Evolutionary conservation across 2,797 vertebrate genomes (phyloP).

Genomic region (Clarias fuscus): DNA sequence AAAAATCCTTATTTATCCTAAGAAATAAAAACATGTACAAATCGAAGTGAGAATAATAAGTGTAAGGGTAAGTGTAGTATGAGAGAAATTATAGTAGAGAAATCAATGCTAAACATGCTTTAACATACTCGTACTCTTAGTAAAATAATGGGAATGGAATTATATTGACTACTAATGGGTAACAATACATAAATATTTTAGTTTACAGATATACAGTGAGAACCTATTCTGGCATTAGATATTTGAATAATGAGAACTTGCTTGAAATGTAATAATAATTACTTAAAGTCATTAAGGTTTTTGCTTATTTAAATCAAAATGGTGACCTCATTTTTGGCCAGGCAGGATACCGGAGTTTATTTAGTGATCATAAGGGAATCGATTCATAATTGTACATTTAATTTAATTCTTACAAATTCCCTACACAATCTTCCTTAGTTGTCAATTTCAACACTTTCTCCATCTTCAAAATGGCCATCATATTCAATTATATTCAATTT

Average conservation of each 20-base stretch:
- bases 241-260: not conserved
- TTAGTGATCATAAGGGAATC: not conserved
- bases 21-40: not conserved
- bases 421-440: not conserved
- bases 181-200: not conserved
- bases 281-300: no score
- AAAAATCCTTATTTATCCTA: not conserved
- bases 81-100: not conserved
- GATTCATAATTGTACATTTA: not conserved
- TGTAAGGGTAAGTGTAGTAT: not conserved
- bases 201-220: not conserved
- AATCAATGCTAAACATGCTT: not conserved
- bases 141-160: conserved; percentile 9
- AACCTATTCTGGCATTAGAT: not conserved
- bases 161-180: not conserved
- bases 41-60: not conserved
- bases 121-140: not conserved
- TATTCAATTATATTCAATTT: no score
- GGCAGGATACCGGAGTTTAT: no score
- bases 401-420: not conserved
- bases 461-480: not conserved
- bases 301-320: no score
- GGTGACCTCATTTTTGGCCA: no score
- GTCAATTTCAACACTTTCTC: not conserved
- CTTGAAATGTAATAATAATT: no score